phyloP scores from a whole-genome alignment of 2,113 vertebrate species.

The Peromyscus polionotus region DNA sequence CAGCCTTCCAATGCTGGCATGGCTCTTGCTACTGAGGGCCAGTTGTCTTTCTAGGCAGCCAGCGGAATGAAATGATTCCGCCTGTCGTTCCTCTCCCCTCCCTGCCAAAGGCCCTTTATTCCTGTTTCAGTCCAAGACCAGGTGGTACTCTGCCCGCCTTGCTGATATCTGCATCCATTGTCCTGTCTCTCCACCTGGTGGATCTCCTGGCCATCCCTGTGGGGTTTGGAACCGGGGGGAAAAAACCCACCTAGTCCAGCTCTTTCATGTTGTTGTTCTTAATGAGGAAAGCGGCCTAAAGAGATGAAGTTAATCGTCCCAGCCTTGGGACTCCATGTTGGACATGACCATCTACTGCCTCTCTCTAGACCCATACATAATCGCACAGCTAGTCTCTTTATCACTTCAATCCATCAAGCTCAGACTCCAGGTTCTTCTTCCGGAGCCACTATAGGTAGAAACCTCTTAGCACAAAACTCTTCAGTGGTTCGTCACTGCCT shows the following conservation, averaged over 20 bases:
- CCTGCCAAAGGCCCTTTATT: neutral
- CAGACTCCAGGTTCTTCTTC: neutral
- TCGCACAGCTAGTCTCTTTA: neutral
- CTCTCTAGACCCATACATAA: neutral
- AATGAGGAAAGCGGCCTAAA: constrained; percentile 43
- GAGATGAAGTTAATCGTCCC: constrained; percentile 25
- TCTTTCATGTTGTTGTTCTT: neutral
- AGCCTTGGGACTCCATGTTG: neutral
- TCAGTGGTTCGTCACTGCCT: neutral
- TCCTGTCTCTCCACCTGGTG: neutral
- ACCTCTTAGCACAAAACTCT: neutral
- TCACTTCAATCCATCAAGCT: neutral
- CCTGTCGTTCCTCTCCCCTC: neutral
- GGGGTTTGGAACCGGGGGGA: neutral
- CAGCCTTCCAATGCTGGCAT: neutral
- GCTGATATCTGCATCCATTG: neutral
- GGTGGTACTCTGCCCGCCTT: constrained; percentile 4
- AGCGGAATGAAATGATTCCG: neutral
- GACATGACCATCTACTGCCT: neutral
- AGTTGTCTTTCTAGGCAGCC: neutral
- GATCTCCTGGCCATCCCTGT: neutral
- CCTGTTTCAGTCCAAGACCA: constrained; percentile 7
- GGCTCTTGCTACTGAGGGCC: neutral
- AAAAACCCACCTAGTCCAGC: constrained; percentile 20
- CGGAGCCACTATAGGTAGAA: neutral